Base-by-base conservation (phyloP, 2,113 vertebrate genomes). In the Spheniscus mendiculus region DNA sequence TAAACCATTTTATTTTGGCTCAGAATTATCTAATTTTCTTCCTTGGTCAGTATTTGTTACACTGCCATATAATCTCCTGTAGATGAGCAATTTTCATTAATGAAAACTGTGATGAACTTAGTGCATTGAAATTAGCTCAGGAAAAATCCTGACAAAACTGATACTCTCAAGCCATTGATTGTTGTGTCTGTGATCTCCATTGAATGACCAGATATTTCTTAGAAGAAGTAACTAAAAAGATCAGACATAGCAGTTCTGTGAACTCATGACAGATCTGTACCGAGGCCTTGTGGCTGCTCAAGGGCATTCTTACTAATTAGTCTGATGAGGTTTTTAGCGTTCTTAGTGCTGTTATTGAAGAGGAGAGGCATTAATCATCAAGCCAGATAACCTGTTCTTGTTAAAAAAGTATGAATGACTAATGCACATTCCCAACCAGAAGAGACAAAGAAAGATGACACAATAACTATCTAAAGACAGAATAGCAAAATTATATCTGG, bases 281-380 rank as follows among this genome's bases (percentile, higher is more conserved):
- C 11, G 11, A 84, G 61, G 85, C 34, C 71, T 59, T 72, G 59
- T 47, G 55, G 29, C 49, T 89, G 55, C 86, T 84, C n/a, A 82
- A n/a, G 71, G 77, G 49, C 62, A 82, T 90, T 87, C n/a, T 90
- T 66, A 69, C 58, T 93, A 95, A 95, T 97, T 92, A 93, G 66
- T 85, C 44, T 90, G 88, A 92, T 49, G 73, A 87, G 50, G 21
- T 45, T 89, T 95, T 95, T 91, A 91, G 61, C 49, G 76, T 87
- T 90, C 42, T 50, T 29, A 52, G 65, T 83, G 44, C 80, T 92
- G 67, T 92, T 91, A 58, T 59, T 89, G 80, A 89, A 93, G 79
- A 96, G 78, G 69, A 89, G 77, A 93, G 55, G 38, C 49, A 71
- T 80, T 96, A 88, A 84, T 93, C 89, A 94, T 56, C 47, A 53